Percentiles rank a stretch among this genome's conserved stretches.
Evolutionary conservation across 2,797 vertebrate species (phyloP).

Genomic region (Cryptoblepharus egeriae): DNA sequence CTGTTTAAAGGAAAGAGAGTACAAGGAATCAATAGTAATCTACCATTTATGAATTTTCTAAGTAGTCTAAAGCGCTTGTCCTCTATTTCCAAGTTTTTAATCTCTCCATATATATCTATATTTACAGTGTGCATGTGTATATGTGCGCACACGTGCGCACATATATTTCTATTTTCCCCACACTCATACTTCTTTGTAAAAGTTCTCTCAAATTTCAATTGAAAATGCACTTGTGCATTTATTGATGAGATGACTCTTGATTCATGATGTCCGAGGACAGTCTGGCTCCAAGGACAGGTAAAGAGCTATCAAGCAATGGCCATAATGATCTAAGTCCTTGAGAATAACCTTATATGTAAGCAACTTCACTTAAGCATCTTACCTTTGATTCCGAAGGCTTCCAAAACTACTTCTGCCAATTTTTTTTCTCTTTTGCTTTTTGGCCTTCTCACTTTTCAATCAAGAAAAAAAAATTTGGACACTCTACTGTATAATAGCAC

Average conservation of each 20-base stretch:
- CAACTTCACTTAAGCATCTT: conserved; percentile 28
- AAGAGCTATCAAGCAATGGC: conserved; percentile 12
- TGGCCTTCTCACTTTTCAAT: conserved; percentile 16
- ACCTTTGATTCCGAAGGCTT: conserved; percentile 6
- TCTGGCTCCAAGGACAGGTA: conserved; percentile 29
- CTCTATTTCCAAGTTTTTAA: too few species aligned
- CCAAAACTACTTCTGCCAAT: not conserved
- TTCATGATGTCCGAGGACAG: conserved; percentile 31
- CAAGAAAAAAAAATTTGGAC: conserved; percentile 6
- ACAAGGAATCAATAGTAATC: conserved; percentile 45
- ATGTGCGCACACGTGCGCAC: not conserved
- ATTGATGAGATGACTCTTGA: conserved; percentile 20
- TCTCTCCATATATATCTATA: not conserved
- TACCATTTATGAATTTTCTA: conserved; percentile 48
- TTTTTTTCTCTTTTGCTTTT: not conserved
- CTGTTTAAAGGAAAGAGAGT: conserved; percentile 29
- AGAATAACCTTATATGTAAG: conserved; percentile 32
- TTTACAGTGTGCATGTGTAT: not conserved
- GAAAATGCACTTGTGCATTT: conserved; percentile 27
- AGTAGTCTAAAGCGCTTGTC: not conserved
- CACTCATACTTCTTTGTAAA: not conserved
- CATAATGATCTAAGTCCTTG: conserved; percentile 27
- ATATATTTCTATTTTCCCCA: not conserved
- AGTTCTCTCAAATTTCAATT: conserved; percentile 33
- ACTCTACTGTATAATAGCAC: not conserved